Conservation (phyloP, 2,113 vertebrate species). For the Synchiropus splendidus region DNA sequence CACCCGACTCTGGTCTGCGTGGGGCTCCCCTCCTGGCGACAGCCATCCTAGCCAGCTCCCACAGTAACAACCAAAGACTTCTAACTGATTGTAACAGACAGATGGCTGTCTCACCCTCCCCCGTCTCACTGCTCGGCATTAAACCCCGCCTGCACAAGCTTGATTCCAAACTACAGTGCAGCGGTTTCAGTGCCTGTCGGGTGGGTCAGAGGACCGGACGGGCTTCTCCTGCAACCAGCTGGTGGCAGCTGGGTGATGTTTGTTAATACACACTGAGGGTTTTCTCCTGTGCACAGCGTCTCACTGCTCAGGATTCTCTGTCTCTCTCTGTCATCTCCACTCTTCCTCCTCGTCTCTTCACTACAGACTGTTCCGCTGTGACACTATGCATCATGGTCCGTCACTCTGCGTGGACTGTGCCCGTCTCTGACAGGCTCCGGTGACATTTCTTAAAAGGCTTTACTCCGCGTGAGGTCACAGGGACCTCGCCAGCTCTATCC, state of each 20-base stretch:
- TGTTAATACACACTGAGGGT: constrained; percentile 78
- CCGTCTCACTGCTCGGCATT: background rate
- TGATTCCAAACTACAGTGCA: too few relatives aligned
- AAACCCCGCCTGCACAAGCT: constrained; percentile 11
- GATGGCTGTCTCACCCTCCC: constrained; percentile 13
- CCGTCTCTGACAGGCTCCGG: constrained; percentile 70
- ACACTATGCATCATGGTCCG: constrained; percentile 97
- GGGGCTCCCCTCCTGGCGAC: background rate
- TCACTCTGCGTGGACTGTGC: too few relatives aligned
- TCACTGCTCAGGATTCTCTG: constrained; percentile 71
- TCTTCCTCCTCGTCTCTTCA: constrained; percentile 17
- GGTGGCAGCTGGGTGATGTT: constrained; percentile 77
- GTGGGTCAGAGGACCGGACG: constrained; percentile 54
- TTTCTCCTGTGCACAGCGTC: constrained; percentile 74
- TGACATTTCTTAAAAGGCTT: constrained; percentile 76
- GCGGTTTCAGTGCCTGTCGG: constrained; percentile 57
- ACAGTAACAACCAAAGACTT: constrained; percentile 74
- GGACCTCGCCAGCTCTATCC: constrained; percentile 96
- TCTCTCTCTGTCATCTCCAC: constrained; percentile 2
- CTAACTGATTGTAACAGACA: constrained; percentile 70
- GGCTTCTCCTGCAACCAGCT: constrained; percentile 76
- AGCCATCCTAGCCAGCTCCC: constrained; percentile 35
- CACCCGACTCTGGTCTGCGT: background rate
- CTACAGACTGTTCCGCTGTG: constrained; percentile 77
- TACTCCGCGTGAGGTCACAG: constrained; percentile 83